Percentiles rank a stretch among this genome's conserved stretches.
Evolutionary conservation across 1,140 invertebrate genomes (phyloP).

Genomic region (Cydia strobilella): DNA sequence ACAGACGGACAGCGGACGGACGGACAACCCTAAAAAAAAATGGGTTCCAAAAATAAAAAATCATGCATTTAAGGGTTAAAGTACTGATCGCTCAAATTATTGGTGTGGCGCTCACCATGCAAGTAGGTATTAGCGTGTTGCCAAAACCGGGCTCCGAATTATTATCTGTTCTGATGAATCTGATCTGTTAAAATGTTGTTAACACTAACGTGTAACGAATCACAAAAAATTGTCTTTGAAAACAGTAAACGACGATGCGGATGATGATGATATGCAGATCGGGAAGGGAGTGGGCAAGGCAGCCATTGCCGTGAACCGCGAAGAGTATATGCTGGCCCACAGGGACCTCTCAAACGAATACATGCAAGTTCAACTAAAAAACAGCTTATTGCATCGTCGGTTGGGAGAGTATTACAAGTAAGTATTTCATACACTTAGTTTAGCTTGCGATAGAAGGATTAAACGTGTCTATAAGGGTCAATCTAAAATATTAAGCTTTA

Average conservation of each 20-base stretch:
- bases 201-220: background rate
- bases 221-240: background rate
- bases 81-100: too few relatives aligned
- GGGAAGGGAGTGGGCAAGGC: slow-evolving; percentile 50
- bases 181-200: background rate
- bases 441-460: too few relatives aligned
- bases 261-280: slow-evolving; percentile 51
- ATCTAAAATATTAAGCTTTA: too few relatives aligned
- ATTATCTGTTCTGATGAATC: too few relatives aligned
- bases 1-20: too few relatives aligned
- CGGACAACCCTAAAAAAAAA: too few relatives aligned
- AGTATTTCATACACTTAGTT: background rate
- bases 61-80: too few relatives aligned
- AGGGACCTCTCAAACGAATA: slow-evolving; percentile 61
- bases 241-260: slow-evolving; percentile 40
- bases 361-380: slow-evolving; percentile 60
- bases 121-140: too few relatives aligned
- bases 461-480: too few relatives aligned
- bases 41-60: too few relatives aligned
- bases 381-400: slow-evolving; percentile 67
- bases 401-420: slow-evolving; percentile 74
- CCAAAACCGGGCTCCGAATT: too few relatives aligned
- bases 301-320: slow-evolving; percentile 54
- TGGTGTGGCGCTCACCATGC: too few relatives aligned
- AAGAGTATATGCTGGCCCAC: slow-evolving; percentile 64